Evolutionary conservation across 2,797 vertebrate genomes (phyloP).

Genomic region (Scolopax rusticola): DNA sequence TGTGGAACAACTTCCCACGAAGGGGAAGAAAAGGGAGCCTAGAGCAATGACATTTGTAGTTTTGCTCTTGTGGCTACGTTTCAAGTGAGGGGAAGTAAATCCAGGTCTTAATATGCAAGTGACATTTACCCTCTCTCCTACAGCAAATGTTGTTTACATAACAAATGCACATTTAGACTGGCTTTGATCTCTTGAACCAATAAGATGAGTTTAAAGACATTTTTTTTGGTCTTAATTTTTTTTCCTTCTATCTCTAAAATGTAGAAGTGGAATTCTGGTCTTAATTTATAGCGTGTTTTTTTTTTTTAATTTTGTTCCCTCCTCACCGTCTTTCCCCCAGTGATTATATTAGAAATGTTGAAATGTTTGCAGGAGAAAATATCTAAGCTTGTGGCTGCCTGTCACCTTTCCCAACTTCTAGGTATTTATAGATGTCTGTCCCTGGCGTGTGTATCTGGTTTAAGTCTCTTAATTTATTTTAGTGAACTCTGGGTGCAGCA

Average conservation of each 20-base stretch:
- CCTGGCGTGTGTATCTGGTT: background rate
- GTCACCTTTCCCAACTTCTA: background rate
- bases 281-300: background rate
- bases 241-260: background rate
- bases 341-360: background rate
- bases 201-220: background rate
- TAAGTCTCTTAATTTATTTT: constrained; percentile 3
- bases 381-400: background rate
- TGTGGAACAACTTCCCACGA: background rate
- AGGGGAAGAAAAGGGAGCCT: background rate
- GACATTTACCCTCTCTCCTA: background rate
- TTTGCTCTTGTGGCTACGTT: background rate
- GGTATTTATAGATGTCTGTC: background rate
- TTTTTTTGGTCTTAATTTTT: background rate
- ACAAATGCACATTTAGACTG: background rate
- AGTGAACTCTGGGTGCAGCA: background rate
- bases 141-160: constrained; percentile 20
- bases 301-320: background rate
- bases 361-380: background rate
- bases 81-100: background rate
- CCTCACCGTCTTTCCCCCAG: no score
- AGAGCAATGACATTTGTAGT: background rate
- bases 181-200: background rate
- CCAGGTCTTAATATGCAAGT: background rate
- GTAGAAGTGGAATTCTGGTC: background rate